Evolutionary conservation across 2,888 invertebrate genomes (phyloP), one percentile per base, ranked within the genome.

Genomic region (Julus scanicus): DNA sequence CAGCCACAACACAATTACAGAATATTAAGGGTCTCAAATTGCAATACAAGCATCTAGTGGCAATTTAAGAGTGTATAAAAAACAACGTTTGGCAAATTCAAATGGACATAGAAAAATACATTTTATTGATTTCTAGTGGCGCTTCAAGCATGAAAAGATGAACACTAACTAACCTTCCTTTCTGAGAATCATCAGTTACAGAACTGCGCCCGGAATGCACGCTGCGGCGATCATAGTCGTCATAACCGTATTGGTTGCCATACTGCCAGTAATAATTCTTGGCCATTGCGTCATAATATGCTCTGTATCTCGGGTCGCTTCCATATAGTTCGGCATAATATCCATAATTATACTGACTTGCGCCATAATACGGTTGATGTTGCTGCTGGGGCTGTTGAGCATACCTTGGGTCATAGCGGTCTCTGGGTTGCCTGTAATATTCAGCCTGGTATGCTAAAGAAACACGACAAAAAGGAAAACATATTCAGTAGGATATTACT

Each of bases 181-280:
- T 87, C 63, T 89, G 84, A 29, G 89, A 87, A 86, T 93, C 93
- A 84, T 95, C 96, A 92, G 95, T 95, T 90, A 95, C 94, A 89
- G 96, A 96, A 92, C 96, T 96, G 90, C 96, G 94, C 86, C 96
- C 97, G 29, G 96, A 96, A 93, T 96, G 96, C 88, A 96, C 95
- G 90, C 96, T 96, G 89, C 95, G 95, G 90, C 96, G 94, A 37
- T 90, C 90, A 90, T 87, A 90, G 87, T 95, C 96, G 90, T 95
- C 95, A 13, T 93, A 93, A 89, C 92, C 92, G 89, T 91, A 92
- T 6, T 90, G 90, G 49, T 88, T 87, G 85, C 91, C 90, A 84
- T 90, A 90, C 84, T 89, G 89, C 80, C 90, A 89, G 87, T 89
- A 90, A 87, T 90, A 90, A 49, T 89, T 89, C 44, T 89, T 89